A percentile compares a stretch with the other conserved stretches of the same genome.
Conservation (phyloP, 2,113 vertebrate species). For the Oryzias melastigma region DNA sequence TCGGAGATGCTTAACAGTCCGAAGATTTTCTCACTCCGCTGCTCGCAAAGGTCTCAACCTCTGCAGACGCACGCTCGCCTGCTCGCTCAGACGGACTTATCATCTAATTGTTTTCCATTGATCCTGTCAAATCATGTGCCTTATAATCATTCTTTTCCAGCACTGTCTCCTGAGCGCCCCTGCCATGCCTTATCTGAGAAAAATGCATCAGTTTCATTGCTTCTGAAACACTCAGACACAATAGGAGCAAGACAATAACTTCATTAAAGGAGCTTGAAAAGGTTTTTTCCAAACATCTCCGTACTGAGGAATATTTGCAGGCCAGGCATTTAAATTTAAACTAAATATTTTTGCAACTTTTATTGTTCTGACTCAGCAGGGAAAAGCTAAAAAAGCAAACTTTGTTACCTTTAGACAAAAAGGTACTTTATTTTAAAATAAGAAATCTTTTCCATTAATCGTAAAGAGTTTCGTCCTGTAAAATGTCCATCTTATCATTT, state of each 20-base stretch:
- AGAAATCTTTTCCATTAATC: too few species aligned
- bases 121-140: constrained; percentile 76
- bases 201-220: constrained; percentile 50
- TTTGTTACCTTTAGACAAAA: too few species aligned
- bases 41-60: constrained; percentile 42
- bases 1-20: constrained; percentile 11
- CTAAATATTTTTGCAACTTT: too few species aligned
- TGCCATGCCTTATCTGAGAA: constrained; percentile 65
- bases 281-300: constrained; percentile 16
- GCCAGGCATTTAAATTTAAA: too few species aligned
- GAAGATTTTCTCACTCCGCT: constrained; percentile 5
- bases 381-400: too few species aligned
- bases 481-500: too few species aligned
- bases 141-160: constrained; percentile 70
- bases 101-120: constrained; percentile 79
- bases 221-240: constrained; percentile 42
- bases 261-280: constrained; percentile 23
- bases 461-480: too few species aligned
- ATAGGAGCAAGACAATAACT: constrained; percentile 29
- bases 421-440: too few species aligned
- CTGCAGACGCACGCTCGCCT: constrained; percentile 2
- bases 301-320: too few species aligned
- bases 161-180: constrained; percentile 42
- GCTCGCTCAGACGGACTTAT: constrained; percentile 40
- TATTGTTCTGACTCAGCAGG: too few species aligned